Evolutionary conservation across 2,888 invertebrate genomes (phyloP), one percentile per base, ranked within the genome.

Genomic region (Notodonta dromedarius): DNA sequence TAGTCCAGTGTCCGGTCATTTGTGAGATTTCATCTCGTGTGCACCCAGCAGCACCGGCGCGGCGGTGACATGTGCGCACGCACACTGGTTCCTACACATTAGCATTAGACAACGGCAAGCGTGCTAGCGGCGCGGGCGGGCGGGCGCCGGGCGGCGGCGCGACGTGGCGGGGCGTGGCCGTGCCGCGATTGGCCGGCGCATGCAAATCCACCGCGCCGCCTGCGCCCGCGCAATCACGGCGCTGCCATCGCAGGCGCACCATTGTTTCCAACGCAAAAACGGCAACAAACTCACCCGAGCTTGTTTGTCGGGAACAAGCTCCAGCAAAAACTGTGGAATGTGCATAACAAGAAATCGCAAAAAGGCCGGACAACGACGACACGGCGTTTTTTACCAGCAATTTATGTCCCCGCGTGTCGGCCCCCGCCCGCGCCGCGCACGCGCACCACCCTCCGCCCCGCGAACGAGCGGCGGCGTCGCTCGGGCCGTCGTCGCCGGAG

Each of bases 291-390:
- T 67, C 62, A 80, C 70, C 76, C 74, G 75, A 77, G 80, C 86
- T 86, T 83, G 88, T 84, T 86, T 87, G 88, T 86, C 83, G 83
- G 79, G 83, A 85, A 84, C 86, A 79, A 76, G 84, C 74, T 65
- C 70, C 74, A 61, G 82, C 89, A 91, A 92, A 93, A 92, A 89
- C 88, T 66, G 66, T 61, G 79, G 87, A 86, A 90, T 89, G 84
- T 85, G 85, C 87, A 88, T 85, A 89, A 92, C 89, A 89, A 91
- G 90, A 90, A 89, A 83, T 80, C 71, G 82, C 86, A 91, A 89
- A 92, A 92, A 92, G 78, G 68, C 69, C 70, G 73, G 77, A 71
- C 74, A 74, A 73, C 74, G 62, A 65, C 71, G 63, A 73, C 74
- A 80, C 80, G 69, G 75, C 69, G 84, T 86, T 93, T 93, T 92